A percentile compares a stretch with the other conserved stretches of the same genome.
phyloP scores from a whole-genome alignment of 2,113 vertebrate genomes.

The Excalfactoria chinensis region DNA sequence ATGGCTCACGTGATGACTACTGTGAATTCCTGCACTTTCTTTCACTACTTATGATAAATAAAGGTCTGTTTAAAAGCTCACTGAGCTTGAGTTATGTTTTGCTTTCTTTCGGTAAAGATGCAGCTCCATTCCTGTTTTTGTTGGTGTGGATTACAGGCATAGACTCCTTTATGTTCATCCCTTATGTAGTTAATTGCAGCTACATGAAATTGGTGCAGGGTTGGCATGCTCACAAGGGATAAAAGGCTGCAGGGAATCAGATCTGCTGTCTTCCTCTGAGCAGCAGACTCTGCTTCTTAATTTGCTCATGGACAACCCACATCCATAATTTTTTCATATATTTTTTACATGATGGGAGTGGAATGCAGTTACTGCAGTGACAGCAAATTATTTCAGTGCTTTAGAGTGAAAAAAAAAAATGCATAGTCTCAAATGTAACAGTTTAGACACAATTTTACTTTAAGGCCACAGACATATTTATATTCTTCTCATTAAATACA shows the following conservation, averaged over 20 bases:
- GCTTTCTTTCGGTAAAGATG: not conserved
- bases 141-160: not conserved
- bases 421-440: not conserved
- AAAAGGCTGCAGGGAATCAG: not conserved
- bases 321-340: not conserved
- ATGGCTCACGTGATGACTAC: fast-evolving
- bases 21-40: not conserved
- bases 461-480: not conserved
- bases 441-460: not conserved
- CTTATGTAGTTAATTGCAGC: not conserved
- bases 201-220: not conserved
- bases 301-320: not conserved
- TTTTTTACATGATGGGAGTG: not conserved
- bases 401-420: not conserved
- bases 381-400: not conserved
- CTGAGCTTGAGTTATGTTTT: not conserved
- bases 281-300: not conserved
- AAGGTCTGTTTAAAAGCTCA: not conserved
- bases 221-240: not conserved
- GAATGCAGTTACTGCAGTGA: not conserved
- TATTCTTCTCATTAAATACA: not conserved
- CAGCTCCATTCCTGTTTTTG: not conserved
- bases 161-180: not conserved
- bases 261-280: not conserved
- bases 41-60: not conserved